Evolutionary conservation across 2,797 vertebrate genomes (phyloP).

Genomic region (Hydrolagus colliei): DNA sequence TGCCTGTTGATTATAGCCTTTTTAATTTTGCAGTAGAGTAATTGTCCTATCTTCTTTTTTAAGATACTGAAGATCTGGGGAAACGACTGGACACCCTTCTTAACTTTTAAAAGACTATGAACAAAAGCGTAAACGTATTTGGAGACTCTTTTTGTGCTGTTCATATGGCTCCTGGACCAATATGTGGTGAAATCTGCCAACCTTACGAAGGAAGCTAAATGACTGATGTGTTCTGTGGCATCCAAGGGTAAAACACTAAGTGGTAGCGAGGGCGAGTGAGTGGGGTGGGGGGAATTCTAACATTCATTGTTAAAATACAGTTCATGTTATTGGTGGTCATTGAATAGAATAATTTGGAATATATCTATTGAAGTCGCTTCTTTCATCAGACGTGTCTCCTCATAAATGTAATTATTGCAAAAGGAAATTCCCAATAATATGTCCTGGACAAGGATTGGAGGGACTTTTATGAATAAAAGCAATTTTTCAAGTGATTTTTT

Average conservation of each 20-base stretch:
- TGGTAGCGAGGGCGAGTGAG: conserved; percentile 32
- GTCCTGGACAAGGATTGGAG: conserved; percentile 10
- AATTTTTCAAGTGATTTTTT: conserved; percentile 1
- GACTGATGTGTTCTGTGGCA: conserved; percentile 49
- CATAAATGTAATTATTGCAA: conserved; percentile 61
- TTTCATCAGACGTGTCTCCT: conserved; percentile 55
- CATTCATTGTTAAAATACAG: conserved; percentile 38
- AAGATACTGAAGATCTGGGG: conserved; percentile 27
- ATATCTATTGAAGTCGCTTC: conserved; percentile 79
- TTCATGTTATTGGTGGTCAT: conserved; percentile 59
- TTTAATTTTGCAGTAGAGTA: neutral
- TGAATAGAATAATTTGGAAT: conserved; percentile 70
- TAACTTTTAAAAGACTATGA: conserved; percentile 45
- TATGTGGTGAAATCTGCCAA: conserved; percentile 34
- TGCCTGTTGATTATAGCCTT: neutral
- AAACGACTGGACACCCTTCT: conserved; percentile 18
- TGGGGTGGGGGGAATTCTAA: conserved; percentile 40
- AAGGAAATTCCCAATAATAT: neutral
- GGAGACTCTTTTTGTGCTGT: conserved; percentile 53
- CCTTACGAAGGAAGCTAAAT: conserved; percentile 50
- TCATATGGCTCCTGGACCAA: conserved; percentile 54
- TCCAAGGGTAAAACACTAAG: conserved; percentile 48
- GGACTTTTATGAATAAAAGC: conserved; percentile 1
- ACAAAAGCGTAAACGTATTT: conserved; percentile 51
- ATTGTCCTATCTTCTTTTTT: conserved; percentile 22